Percentiles rank a stretch among this genome's conserved stretches.
These are phyloP conservation scores for Podotricha telesiphe DNA, from an alignment of 2,888 invertebrate genomes.

Conservation along the genomic window DNA sequence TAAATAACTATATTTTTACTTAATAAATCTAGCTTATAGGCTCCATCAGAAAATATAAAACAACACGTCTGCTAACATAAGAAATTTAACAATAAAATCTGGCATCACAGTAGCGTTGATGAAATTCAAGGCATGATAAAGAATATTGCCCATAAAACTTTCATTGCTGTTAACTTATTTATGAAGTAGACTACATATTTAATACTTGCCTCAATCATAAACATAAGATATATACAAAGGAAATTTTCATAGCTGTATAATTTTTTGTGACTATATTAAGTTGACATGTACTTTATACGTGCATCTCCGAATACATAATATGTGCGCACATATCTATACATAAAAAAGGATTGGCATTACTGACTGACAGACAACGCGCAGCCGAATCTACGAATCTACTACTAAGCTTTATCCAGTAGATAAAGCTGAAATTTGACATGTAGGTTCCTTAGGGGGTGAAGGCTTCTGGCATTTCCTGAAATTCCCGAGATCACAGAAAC, in stretches of 20 bases:
- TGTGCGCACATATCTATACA: neutral
- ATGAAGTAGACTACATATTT: constrained; percentile 75
- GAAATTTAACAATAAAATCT: constrained; percentile 61
- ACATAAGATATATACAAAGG: constrained; percentile 42
- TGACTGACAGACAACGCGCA: too few relatives aligned
- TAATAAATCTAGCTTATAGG: neutral
- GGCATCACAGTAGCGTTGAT: constrained; percentile 67
- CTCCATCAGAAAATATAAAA: neutral
- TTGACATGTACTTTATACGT: neutral
- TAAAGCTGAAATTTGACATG: too few relatives aligned
- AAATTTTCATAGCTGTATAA: constrained; percentile 26
- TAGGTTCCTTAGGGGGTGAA: too few relatives aligned
- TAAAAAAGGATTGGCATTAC: too few relatives aligned
- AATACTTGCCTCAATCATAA: constrained; percentile 62
- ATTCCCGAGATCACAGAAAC: too few relatives aligned
- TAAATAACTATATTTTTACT: neutral
- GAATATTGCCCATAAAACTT: constrained; percentile 79
- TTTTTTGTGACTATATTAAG: constrained; percentile 7
- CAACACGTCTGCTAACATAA: constrained; percentile 37
- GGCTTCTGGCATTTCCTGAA: too few relatives aligned
- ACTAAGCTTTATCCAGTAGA: too few relatives aligned
- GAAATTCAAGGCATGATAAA: constrained; percentile 80
- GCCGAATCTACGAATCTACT: too few relatives aligned
- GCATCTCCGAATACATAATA: neutral
- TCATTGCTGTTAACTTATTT: constrained; percentile 80